Percentiles rank a stretch among this genome's conserved stretches.
Evolutionary conservation across 2,113 vertebrate genomes (phyloP).

Genomic region (Paralichthys olivaceus): DNA sequence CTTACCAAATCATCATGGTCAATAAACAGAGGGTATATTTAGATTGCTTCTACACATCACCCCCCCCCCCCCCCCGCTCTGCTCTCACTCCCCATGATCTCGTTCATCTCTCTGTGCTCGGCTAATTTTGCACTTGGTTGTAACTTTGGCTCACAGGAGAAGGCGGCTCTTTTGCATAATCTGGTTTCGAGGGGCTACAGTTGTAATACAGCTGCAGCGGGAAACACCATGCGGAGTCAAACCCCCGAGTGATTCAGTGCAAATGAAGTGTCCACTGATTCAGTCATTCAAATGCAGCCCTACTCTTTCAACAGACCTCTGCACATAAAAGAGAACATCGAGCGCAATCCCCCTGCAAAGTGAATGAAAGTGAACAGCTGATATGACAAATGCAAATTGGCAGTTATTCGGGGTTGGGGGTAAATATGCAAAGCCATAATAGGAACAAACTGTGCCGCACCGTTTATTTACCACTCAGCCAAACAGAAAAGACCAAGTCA

Average conservation of each 20-base stretch:
- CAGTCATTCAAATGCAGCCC: slow-evolving; percentile 25
- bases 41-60: slow-evolving; percentile 43
- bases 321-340: neutral
- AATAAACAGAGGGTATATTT: slow-evolving; percentile 60
- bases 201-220: slow-evolving; percentile 52
- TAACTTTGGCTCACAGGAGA: slow-evolving; percentile 65
- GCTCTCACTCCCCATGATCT: slow-evolving; percentile 36
- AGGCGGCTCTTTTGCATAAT: slow-evolving; percentile 64
- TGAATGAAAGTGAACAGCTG: neutral
- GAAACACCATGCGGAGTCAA: slow-evolving; percentile 10
- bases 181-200: slow-evolving; percentile 53
- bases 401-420: neutral
- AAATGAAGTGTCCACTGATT: slow-evolving; percentile 50
- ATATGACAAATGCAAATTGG: neutral
- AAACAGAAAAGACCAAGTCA: slow-evolving; percentile 6
- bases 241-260: slow-evolving; percentile 12
- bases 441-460: neutral
- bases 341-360: neutral
- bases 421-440: slow-evolving; percentile 20
- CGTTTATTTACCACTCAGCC: slow-evolving; percentile 2
- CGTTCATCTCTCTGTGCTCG: slow-evolving; percentile 55
- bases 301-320: slow-evolving; percentile 16
- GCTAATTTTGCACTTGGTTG: slow-evolving; percentile 65
- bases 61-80: neutral
- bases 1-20: slow-evolving; percentile 63